Percentiles rank a stretch among this genome's conserved stretches.
Conservation (phyloP, 2,113 vertebrate species). For the Muntiacus muntjak region DNA sequence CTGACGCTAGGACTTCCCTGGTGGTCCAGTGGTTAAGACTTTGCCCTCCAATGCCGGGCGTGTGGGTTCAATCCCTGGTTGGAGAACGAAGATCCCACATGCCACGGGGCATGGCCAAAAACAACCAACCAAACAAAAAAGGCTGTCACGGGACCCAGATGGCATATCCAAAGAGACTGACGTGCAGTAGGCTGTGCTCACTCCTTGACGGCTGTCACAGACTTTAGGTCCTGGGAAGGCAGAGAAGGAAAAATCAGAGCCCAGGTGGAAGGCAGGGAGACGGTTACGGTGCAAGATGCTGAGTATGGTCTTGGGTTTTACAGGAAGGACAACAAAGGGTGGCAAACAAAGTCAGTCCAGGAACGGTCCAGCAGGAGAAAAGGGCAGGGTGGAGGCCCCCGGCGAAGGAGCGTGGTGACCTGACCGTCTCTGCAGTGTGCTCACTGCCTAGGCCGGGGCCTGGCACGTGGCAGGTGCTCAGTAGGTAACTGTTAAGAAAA, state of each 20-base stretch:
- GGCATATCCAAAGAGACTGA: accelerated
- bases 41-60: accelerated
- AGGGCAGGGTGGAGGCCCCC: neutral
- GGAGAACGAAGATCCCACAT: neutral
- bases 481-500: neutral
- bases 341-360: neutral
- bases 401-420: neutral
- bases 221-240: neutral
- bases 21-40: neutral
- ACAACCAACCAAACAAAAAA: neutral
- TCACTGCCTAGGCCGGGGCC: neutral
- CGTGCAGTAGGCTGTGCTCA: too few species aligned
- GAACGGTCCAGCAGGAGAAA: neutral
- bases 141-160: neutral
- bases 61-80: neutral
- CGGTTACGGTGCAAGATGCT: accelerated
- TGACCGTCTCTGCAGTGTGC: accelerated
- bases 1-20: neutral
- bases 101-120: neutral
- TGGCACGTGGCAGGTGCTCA: neutral
- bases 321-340: neutral
- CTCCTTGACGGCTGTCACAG: neutral
- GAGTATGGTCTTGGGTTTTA: neutral
- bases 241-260: neutral
- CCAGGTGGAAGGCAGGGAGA: neutral